Evolutionary conservation across 2,888 invertebrate genomes (phyloP).

Genomic region (Eucera pruinosa): DNA sequence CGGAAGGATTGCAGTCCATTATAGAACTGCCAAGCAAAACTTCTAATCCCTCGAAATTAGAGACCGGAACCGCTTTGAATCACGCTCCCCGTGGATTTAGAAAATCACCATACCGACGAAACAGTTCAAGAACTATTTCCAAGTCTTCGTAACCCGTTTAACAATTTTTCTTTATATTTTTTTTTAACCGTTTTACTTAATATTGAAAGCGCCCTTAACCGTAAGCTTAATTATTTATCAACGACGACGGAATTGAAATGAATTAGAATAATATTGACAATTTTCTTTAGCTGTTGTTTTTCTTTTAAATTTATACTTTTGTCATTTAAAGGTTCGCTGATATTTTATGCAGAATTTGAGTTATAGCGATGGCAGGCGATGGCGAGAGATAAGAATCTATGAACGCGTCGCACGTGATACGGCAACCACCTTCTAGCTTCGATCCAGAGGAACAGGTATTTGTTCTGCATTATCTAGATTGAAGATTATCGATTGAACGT

Average conservation of each 20-base stretch:
- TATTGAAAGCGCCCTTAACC: too few species aligned
- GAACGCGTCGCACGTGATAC: slow-evolving; percentile 33
- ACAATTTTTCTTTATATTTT: too few species aligned
- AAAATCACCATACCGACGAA: not conserved
- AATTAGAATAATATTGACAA: too few species aligned
- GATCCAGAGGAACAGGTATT: slow-evolving; percentile 1
- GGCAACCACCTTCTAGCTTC: slow-evolving; percentile 4
- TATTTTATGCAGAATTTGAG: too few species aligned
- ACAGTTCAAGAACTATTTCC: too few species aligned
- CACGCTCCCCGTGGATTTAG: not conserved
- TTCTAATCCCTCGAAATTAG: slow-evolving; percentile 17
- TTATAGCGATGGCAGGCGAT: not conserved
- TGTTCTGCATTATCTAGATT: slow-evolving; percentile 42
- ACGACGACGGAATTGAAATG: too few species aligned
- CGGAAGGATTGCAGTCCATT: slow-evolving; percentile 8
- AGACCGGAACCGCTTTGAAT: not conserved
- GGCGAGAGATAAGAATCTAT: slow-evolving; percentile 32
- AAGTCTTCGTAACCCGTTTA: too few species aligned
- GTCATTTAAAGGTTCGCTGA: too few species aligned
- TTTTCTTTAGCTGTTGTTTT: too few species aligned
- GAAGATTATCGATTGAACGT: slow-evolving; percentile 58
- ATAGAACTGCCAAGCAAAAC: not conserved
- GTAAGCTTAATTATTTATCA: too few species aligned
- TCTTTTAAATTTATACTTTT: too few species aligned
- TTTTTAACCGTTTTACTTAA: too few species aligned